Evolutionary conservation across 2,888 invertebrate species (phyloP).

Genomic region (Nomada ferruginata): DNA sequence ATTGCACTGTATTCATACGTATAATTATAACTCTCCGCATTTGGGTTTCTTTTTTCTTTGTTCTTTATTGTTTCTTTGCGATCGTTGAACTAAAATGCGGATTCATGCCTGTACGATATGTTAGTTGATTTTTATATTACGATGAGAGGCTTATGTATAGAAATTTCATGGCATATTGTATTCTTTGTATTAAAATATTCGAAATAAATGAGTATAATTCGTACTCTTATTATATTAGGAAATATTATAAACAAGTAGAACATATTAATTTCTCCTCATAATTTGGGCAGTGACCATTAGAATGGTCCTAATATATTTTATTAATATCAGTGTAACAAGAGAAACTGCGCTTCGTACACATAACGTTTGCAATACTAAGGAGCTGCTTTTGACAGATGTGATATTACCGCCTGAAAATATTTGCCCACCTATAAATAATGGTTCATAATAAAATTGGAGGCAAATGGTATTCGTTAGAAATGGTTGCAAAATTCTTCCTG

Average conservation of each 20-base stretch:
- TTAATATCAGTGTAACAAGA: not conserved
- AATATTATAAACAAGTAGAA: not conserved
- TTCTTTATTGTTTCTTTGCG: not conserved
- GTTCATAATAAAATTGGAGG: no score
- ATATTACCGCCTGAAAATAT: no score
- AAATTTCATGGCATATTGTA: no score
- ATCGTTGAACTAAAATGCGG: no score
- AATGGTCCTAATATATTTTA: not conserved
- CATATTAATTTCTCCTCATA: no score
- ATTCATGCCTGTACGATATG: no score
- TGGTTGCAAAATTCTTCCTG: no score
- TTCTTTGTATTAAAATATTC: not conserved
- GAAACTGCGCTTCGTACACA: slow-evolving; percentile 6
- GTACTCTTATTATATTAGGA: not conserved
- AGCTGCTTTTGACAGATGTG: slow-evolving; percentile 2
- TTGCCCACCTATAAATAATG: no score
- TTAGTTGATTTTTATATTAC: no score
- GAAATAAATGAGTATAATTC: not conserved
- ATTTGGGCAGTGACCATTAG: not conserved
- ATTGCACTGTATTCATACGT: no score
- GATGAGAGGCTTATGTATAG: no score
- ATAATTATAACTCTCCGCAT: not conserved
- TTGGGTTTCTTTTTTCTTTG: not conserved
- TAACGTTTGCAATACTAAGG: not conserved
- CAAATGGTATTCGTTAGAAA: no score